Conservation (phyloP, 2,888 invertebrate genomes). For the Synergus laeviventris region DNA sequence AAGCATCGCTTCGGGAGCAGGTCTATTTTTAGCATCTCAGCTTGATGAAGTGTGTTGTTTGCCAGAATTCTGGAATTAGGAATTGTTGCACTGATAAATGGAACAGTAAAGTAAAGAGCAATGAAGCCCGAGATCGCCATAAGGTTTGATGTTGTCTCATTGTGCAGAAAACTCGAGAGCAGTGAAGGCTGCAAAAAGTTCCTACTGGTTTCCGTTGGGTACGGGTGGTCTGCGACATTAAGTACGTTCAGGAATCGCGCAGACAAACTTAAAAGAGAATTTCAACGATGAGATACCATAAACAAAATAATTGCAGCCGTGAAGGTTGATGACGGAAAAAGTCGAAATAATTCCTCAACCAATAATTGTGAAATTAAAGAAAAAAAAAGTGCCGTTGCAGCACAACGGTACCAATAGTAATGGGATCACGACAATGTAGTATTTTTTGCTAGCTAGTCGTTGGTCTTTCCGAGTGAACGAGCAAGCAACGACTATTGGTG, state of each 20-base stretch:
- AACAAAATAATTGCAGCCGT: background rate
- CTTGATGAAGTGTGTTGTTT: background rate
- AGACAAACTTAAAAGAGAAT: conserved; percentile 6
- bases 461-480: conserved; percentile 26
- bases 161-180: conserved; percentile 2
- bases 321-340: too few relatives aligned
- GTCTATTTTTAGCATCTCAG: background rate
- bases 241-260: background rate
- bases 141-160: background rate
- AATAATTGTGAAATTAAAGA: background rate
- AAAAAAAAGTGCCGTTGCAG: conserved; percentile 2
- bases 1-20: conserved; percentile 4
- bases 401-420: background rate
- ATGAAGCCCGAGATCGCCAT: background rate
- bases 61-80: conserved; percentile 20
- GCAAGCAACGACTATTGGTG: conserved; percentile 5
- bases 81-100: background rate
- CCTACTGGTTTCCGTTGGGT: conserved; percentile 9
- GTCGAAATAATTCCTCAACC: background rate
- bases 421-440: conserved; percentile 29
- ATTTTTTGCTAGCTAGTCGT: conserved; percentile 6
- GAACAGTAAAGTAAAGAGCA: background rate
- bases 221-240: conserved; percentile 25
- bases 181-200: conserved; percentile 15
- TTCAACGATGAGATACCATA: background rate